A percentile compares a stretch with the other conserved stretches of the same genome.
These are phyloP conservation scores for Halyomorpha halys DNA, from an alignment of 1,140 invertebrate species.

Conservation along the genomic window DNA sequence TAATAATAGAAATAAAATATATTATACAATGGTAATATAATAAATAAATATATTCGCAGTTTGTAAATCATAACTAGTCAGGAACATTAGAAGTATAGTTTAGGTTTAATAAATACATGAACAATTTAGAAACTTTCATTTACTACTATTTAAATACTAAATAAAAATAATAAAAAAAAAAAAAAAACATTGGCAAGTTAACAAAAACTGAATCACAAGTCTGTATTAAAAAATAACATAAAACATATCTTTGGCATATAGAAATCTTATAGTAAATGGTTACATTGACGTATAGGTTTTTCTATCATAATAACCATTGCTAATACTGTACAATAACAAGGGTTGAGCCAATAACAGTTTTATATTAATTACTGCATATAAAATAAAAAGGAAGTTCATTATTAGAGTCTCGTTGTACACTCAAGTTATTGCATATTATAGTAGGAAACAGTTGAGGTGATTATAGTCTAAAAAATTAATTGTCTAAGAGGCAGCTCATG, in stretches of 20 bases:
- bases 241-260: constrained; percentile 12
- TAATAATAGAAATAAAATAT: neutral
- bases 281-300: neutral
- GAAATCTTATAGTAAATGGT: constrained; percentile 10
- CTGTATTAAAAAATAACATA: neutral
- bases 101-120: neutral
- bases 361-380: neutral
- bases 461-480: neutral
- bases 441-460: neutral
- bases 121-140: neutral
- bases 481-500: neutral
- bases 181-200: neutral
- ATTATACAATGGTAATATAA: neutral
- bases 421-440: neutral
- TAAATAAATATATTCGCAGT: neutral
- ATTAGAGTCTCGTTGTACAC: neutral
- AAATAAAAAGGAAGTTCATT: neutral
- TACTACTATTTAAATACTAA: neutral
- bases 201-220: constrained; percentile 4
- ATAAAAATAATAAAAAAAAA: neutral
- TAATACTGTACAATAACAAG: constrained; percentile 18
- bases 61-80: neutral
- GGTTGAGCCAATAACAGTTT: constrained; percentile 10
- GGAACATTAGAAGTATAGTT: neutral
- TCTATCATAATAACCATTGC: neutral